Evolutionary conservation across 1,140 invertebrate genomes (phyloP), one percentile per base, ranked within the genome.

Genomic region (Leptopilina boulardi): DNA sequence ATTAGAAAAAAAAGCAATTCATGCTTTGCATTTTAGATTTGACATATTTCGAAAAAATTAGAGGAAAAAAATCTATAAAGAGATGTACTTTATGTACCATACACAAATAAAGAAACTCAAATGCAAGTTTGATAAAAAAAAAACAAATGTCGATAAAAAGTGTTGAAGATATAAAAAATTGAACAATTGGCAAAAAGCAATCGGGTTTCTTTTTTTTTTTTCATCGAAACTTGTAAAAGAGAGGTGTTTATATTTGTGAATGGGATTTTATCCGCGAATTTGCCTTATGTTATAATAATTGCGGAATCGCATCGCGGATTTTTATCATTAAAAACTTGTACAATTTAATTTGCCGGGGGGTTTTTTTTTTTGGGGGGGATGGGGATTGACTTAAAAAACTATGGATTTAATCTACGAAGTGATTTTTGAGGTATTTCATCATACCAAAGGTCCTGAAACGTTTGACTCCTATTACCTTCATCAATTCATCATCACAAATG

Each of bases 381-480:
- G n/a, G n/a, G 84, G 83, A 87, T 83, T 77, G 76, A 80, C 75
- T 80, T 77, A 80, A n/a, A n/a, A n/a, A 71, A 80, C 54, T 73
- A 80, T 76, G 78, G 80, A 85, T 89, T 92, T 94, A 94, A 84
- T 94, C 94, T 86, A 95, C 91, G 91, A 98, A 98, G 91, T 98
- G 97, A 79, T 95, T 94, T 91, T 98, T 97, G 77, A 98, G 92
- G 89, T 97, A 97, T 89, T 98, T 98, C 95, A 98, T 97, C 97
- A 98, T 98, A 82, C 96, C 96, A 83, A 98, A 98, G 47, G 96
- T 97, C 84, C 96, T 94, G 93, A 98, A 97, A 79, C 96, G 94
- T 87, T 97, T 97, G 0, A 96, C 94, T 21, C 96, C 97, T 87
- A 98, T 96, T 59, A 98, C 95, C 91, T 97, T 97, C 88, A 95